Base-by-base conservation (phyloP, 2,888 invertebrate species). In the Latrodectus hesperus region DNA sequence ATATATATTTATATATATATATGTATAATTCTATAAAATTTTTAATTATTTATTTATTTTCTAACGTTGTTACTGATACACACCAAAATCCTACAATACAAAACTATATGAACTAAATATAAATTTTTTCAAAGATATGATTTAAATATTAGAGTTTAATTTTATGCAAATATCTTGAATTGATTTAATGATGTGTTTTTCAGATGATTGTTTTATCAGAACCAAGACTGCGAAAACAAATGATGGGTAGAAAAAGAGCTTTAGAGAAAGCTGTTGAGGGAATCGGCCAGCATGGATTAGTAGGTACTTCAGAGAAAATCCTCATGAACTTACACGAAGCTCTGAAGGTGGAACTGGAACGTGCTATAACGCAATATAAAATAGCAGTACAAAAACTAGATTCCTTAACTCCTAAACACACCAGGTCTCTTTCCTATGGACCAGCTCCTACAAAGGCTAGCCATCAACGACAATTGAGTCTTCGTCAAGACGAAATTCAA, bases 181-280 rank as follows among this genome's bases (percentile, higher is more conserved):
- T 38, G 1, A 38, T 38, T 38, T 38, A 22, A 22, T 22, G 38
- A 38, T 38, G 38, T 38, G 38, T 38, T 14, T 87, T 88, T 17
- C 92, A 93, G 89, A 93, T 94, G 53, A 93, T 94, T 80, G 92
- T 93, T 1, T 91, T 93, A 26, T 92, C 93, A 0, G 93, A 94
- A 78, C 94, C 94, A 3, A 92, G 93, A 89, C 90, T 94, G n/a
- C 94, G 95, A 85, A 95, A 95, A 82, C 93, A 94, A 0, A 93
- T 98, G 17, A 94, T 95, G 53, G 94, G 94, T 17, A 94, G 95
- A 79, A 94, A 95, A 89, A 94, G 95, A 90, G 95, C 96, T 87
- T 93, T 97, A 65, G 96, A 97, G 92, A 95, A 95, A 90, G 97
- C 97, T 22, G 95, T 98, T 5, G 96, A 97, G 92, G 97, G 96